These are phyloP conservation scores for Aspidapion aeneum DNA, from an alignment of 2,888 invertebrate species.

Conservation along the genomic window DNA sequence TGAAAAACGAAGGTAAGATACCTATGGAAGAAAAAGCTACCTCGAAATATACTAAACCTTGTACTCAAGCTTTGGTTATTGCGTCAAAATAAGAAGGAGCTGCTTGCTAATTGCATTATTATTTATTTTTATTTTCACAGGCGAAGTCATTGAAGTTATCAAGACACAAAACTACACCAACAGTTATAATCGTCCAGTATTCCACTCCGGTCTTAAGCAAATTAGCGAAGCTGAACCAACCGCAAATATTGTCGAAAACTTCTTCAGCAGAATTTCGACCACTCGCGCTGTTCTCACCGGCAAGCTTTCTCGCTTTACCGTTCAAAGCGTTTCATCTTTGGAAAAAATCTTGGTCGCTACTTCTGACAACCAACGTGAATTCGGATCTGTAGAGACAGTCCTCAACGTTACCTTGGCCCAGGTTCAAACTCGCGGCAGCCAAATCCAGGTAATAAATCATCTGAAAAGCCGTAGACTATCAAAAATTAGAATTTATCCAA, in stretches of 20 bases:
- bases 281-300: constrained; percentile 57
- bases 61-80: no score
- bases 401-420: constrained; percentile 52
- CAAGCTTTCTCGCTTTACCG: constrained; percentile 54
- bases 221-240: constrained; percentile 40
- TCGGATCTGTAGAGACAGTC: constrained; percentile 53
- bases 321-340: constrained; percentile 62
- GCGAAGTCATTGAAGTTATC: constrained; percentile 57
- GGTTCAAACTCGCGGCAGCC: constrained; percentile 43
- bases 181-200: constrained; percentile 57
- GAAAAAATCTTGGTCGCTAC: constrained; percentile 60
- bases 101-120: no score
- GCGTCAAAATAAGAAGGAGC: no score
- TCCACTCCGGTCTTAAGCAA: constrained; percentile 60
- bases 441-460: constrained; percentile 44
- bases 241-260: constrained; percentile 41
- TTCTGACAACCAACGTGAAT: constrained; percentile 54
- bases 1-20: constrained; percentile 47
- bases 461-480: no score
- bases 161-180: constrained; percentile 65
- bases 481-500: no score
- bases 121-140: no score
- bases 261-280: constrained; percentile 54
- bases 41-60: no score
- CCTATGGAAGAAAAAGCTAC: no score